phyloP scores from a whole-genome alignment of 2,888 invertebrate species.

The Drosophila differens region DNA sequence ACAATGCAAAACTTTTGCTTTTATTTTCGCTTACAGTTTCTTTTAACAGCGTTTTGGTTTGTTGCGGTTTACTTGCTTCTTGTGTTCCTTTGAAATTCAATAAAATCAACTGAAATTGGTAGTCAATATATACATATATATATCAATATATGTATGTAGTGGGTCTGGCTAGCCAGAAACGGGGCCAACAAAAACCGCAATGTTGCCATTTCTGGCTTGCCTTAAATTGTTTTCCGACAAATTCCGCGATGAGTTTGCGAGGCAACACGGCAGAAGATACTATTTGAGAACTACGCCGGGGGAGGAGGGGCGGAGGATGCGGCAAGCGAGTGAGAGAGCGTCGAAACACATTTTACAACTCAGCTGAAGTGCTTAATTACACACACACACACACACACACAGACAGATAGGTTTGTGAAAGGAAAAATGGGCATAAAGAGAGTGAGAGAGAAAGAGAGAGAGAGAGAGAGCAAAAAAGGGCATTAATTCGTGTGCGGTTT shows the following conservation, averaged over 20 bases:
- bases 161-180: slow-evolving; percentile 7
- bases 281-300: slow-evolving; percentile 8
- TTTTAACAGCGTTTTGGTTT: background rate
- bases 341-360: slow-evolving; percentile 78
- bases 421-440: background rate
- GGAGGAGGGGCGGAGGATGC: background rate
- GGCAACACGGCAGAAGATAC: background rate
- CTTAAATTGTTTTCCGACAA: slow-evolving; percentile 79
- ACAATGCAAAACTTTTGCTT: slow-evolving; percentile 47
- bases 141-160: background rate
- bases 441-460: background rate
- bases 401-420: background rate
- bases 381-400: slow-evolving; percentile 29
- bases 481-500: slow-evolving; percentile 49
- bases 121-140: slow-evolving; percentile 48
- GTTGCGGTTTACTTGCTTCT: background rate
- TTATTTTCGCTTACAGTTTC: slow-evolving; percentile 12
- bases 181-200: slow-evolving; percentile 44
- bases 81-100: slow-evolving; percentile 48
- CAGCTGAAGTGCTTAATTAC: slow-evolving; percentile 77
- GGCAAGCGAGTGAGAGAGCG: slow-evolving; percentile 15
- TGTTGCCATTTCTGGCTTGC: slow-evolving; percentile 56
- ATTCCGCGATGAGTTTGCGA: slow-evolving; percentile 56
- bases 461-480: slow-evolving; percentile 36
- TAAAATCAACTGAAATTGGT: slow-evolving; percentile 63